Percentiles rank a stretch among this genome's conserved stretches.
Evolutionary conservation across 2,113 vertebrate genomes (phyloP).

Genomic region (Pedionomus torquatus): DNA sequence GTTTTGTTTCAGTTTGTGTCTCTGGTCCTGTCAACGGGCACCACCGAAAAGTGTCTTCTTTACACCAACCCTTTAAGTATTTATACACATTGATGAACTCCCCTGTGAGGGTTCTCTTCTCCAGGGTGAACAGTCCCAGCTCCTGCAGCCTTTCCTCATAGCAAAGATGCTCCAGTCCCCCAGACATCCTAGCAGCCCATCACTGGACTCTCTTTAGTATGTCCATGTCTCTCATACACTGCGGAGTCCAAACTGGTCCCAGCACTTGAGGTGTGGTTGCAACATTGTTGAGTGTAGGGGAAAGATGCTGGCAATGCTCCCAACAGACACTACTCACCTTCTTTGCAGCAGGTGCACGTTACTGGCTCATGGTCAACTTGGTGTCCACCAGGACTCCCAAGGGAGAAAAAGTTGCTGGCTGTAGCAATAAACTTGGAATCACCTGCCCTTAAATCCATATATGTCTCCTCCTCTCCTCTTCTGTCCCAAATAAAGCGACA

Average conservation of each 20-base stretch:
- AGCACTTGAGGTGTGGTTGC: not conserved
- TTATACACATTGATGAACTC: not conserved
- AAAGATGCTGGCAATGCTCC: not conserved
- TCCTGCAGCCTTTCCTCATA: not conserved
- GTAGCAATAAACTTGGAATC: not conserved
- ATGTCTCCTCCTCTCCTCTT: not conserved
- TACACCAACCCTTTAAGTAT: not conserved
- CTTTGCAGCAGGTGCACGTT: not conserved
- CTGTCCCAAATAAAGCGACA: not conserved
- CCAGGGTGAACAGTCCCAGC: not conserved
- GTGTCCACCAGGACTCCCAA: not conserved
- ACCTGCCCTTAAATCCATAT: not conserved
- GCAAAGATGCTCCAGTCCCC: not conserved
- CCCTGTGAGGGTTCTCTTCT: not conserved
- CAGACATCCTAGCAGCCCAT: not conserved
- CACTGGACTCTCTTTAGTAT: not conserved
- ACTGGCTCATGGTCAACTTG: not conserved
- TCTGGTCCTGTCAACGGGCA: not conserved
- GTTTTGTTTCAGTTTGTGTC: not conserved
- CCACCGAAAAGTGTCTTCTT: not conserved
- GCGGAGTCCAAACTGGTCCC: not conserved
- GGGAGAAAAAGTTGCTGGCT: not conserved
- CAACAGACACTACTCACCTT: too few species aligned
- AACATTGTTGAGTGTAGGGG: not conserved
- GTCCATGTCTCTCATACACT: not conserved